A percentile compares a stretch with the other conserved stretches of the same genome.
Evolutionary conservation across 2,888 invertebrate genomes (phyloP).

Genomic region (Philonicus albiceps): DNA sequence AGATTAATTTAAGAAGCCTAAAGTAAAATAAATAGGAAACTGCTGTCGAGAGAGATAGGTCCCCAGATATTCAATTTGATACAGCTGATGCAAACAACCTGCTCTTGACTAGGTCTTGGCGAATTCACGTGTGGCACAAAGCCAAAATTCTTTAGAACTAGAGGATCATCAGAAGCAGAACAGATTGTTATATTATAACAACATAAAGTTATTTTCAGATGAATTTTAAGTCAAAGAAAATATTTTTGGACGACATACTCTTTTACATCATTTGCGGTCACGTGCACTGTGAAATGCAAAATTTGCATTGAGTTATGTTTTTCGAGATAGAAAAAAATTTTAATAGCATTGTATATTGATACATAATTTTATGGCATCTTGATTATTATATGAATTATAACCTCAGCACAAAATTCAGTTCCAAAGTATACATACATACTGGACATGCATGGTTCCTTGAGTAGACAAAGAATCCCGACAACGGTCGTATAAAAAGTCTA

Average conservation of each 20-base stretch:
- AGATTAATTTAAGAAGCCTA: neutral
- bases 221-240: neutral
- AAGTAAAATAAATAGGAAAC: neutral
- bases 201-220: neutral
- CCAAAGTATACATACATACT: neutral
- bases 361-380: neutral
- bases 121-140: constrained; percentile 4
- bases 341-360: neutral
- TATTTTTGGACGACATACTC: neutral
- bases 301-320: too few species aligned
- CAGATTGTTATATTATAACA: neutral
- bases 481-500: constrained; percentile 8
- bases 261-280: neutral
- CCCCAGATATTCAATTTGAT: neutral
- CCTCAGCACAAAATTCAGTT: neutral
- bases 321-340: neutral
- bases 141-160: neutral
- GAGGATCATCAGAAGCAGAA: neutral
- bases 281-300: neutral
- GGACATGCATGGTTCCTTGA: neutral
- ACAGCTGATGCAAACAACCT: neutral
- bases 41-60: neutral
- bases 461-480: neutral
- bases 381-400: neutral
- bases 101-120: neutral